Evolutionary conservation across 2,888 invertebrate genomes (phyloP).

Genomic region (Sussaba pulchella): DNA sequence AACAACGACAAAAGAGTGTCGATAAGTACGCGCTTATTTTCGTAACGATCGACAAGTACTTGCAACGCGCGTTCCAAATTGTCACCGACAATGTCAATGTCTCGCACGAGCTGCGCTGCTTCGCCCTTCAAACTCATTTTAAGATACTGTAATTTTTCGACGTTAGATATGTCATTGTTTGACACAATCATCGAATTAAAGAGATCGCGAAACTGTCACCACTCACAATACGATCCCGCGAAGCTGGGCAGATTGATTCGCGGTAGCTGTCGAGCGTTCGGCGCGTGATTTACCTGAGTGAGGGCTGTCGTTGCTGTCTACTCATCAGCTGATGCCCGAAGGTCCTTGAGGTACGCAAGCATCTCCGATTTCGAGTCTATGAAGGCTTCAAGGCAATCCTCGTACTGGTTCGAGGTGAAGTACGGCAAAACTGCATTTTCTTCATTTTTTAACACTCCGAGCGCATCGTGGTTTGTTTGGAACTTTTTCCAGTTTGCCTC

Average conservation of each 20-base stretch:
- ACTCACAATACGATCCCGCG: slow-evolving; percentile 34
- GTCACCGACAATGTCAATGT: slow-evolving; percentile 30
- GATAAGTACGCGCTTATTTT: too few relatives aligned
- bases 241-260: slow-evolving; percentile 42
- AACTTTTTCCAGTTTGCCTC: slow-evolving; percentile 17
- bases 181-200: slow-evolving; percentile 25
- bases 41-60: slow-evolving; percentile 10
- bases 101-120: slow-evolving; percentile 42
- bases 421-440: background rate
- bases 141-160: slow-evolving; percentile 43
- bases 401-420: slow-evolving; percentile 8
- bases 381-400: slow-evolving; percentile 10
- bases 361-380: background rate
- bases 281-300: background rate
- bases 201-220: slow-evolving; percentile 40
- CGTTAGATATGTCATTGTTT: slow-evolving; percentile 39
- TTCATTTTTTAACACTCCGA: background rate
- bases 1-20: slow-evolving; percentile 43
- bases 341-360: background rate
- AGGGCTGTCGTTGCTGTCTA: background rate
- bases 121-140: slow-evolving; percentile 45
- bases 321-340: background rate
- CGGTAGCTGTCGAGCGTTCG: slow-evolving; percentile 25
- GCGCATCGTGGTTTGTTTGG: slow-evolving; percentile 3
- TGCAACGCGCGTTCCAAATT: slow-evolving; percentile 54